These are phyloP conservation scores for Patella depressa DNA, from an alignment of 2,888 invertebrate species.

Conservation along the genomic window DNA sequence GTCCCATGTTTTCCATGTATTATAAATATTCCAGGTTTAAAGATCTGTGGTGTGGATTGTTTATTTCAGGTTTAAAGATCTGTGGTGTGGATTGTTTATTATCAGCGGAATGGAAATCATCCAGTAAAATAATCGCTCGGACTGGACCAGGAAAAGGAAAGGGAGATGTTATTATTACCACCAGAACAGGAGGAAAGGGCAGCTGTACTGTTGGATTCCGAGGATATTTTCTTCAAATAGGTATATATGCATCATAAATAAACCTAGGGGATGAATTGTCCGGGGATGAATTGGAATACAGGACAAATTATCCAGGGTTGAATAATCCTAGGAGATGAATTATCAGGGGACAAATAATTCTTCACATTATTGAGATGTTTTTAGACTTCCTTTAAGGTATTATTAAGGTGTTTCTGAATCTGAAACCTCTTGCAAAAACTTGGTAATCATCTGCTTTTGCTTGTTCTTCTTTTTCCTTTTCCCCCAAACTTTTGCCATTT, in stretches of 20 bases:
- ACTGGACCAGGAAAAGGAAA: constrained; percentile 82
- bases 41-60: constrained; percentile 96
- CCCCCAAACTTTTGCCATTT: too few relatives aligned
- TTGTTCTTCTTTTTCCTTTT: too few relatives aligned
- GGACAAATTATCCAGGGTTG: too few relatives aligned
- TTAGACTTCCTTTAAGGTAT: too few relatives aligned
- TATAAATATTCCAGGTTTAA: constrained; percentile 78
- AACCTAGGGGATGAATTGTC: too few relatives aligned
- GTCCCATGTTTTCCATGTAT: constrained; percentile 5
- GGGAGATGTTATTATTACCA: constrained; percentile 70
- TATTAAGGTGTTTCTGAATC: too few relatives aligned
- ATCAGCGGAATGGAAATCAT: constrained; percentile 97
- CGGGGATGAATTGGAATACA: too few relatives aligned
- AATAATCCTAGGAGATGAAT: too few relatives aligned
- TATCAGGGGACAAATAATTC: too few relatives aligned
- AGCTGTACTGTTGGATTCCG: constrained; percentile 90
- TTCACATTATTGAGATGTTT: too few relatives aligned
- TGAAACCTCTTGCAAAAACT: too few relatives aligned
- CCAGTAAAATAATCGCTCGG: constrained; percentile 95
- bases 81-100: constrained; percentile 95
- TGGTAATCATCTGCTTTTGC: too few relatives aligned
- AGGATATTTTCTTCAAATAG: constrained; percentile 79
- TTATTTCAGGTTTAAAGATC: constrained; percentile 87
- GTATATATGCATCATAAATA: constrained; percentile 48
- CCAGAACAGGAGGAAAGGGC: constrained; percentile 79